phyloP scores from a whole-genome alignment of 2,888 invertebrate genomes.

The Acleris emargana region DNA sequence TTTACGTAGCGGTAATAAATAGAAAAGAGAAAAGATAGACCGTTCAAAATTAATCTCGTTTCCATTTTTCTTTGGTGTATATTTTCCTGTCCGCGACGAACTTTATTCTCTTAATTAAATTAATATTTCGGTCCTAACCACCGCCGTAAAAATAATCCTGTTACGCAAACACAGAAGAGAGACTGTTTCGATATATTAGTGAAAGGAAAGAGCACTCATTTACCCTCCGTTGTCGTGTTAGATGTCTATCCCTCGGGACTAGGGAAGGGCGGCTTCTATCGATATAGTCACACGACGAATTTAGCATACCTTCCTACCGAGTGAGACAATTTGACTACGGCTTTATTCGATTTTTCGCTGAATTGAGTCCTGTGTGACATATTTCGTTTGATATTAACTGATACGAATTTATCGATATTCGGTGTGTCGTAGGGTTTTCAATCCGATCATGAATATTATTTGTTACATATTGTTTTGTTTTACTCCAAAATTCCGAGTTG shows the following conservation, averaged over 20 bases:
- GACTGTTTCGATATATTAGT: constrained; percentile 23
- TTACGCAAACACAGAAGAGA: constrained; percentile 25
- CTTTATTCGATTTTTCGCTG: no score
- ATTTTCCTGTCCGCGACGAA: neutral
- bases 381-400: no score
- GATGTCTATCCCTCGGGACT: neutral
- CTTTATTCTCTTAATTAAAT: constrained; percentile 14
- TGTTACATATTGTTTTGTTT: no score
- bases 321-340: neutral
- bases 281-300: neutral
- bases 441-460: no score
- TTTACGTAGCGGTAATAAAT: no score
- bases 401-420: no score
- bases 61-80: neutral
- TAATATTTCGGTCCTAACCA: constrained; percentile 14
- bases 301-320: neutral
- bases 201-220: constrained; percentile 24
- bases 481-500: no score
- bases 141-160: constrained; percentile 22
- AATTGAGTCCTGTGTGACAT: no score
- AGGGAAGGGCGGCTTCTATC: constrained; percentile 8
- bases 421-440: no score
- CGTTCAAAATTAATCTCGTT: neutral
- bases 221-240: constrained; percentile 15
- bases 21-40: no score